Conservation (phyloP, 2,113 vertebrate species). For the Thomomys bottae region DNA sequence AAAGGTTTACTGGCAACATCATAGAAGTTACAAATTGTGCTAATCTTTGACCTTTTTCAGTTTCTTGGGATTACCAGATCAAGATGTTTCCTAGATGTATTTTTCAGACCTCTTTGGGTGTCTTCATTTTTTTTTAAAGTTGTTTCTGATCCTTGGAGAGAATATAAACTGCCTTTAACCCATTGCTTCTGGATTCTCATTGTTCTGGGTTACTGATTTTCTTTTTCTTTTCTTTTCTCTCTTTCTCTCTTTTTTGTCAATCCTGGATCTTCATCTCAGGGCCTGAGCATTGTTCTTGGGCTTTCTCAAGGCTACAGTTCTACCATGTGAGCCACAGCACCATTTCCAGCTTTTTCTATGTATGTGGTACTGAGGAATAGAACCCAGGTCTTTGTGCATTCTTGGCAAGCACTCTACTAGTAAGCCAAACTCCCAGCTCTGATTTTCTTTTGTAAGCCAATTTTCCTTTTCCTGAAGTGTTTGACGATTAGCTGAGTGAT, state of each 20-base stretch:
- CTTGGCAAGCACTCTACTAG: too few relatives aligned
- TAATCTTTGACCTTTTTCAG: not conserved
- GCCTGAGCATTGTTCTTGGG: too few relatives aligned
- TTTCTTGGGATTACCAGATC: not conserved
- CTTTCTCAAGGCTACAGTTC: too few relatives aligned
- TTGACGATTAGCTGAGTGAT: slow-evolving; percentile 61
- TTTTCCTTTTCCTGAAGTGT: slow-evolving; percentile 56
- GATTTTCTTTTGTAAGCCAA: slow-evolving; percentile 53
- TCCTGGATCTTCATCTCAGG: too few relatives aligned
- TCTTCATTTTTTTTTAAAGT: not conserved
- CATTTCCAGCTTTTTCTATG: too few relatives aligned
- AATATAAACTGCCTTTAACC: not conserved
- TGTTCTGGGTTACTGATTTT: slow-evolving; percentile 57
- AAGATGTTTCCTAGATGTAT: not conserved
- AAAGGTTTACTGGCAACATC: not conserved
- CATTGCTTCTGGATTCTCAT: slow-evolving; percentile 31
- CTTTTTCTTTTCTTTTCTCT: slow-evolving; percentile 55
- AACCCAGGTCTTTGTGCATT: too few relatives aligned
- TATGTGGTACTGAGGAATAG: too few relatives aligned
- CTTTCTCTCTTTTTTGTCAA: too few relatives aligned
- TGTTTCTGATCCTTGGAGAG: not conserved
- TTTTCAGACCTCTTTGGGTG: too few relatives aligned
- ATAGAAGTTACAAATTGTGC: not conserved
- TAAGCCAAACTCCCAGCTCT: too few relatives aligned
- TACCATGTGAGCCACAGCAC: too few relatives aligned